These are phyloP conservation scores for Brassicogethes aeneus DNA, from an alignment of 2,888 invertebrate species.

Conservation along the genomic window DNA sequence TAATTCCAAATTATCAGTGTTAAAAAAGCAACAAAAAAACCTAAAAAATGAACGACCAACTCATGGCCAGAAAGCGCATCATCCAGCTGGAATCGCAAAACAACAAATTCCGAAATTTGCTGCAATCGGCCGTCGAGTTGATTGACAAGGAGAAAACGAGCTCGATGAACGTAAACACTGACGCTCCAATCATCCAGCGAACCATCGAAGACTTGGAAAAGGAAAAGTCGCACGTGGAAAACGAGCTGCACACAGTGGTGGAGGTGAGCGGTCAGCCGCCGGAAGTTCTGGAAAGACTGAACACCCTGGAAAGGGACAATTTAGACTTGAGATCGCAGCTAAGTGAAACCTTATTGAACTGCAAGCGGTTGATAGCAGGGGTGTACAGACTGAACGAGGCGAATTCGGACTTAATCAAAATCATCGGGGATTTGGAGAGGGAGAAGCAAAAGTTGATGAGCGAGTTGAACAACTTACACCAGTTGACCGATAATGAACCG, in stretches of 20 bases:
- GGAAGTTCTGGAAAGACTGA: slow-evolving; percentile 8
- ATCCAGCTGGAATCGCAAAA: slow-evolving; percentile 23
- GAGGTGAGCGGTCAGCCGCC: slow-evolving; percentile 3
- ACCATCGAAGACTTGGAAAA: slow-evolving; percentile 15
- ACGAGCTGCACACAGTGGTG: slow-evolving; percentile 12
- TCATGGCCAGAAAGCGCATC: slow-evolving; percentile 17
- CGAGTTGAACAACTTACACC: slow-evolving; percentile 11
- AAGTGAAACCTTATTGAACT: slow-evolving; percentile 14
- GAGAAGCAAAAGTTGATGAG: slow-evolving; percentile 12
- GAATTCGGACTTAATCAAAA: neutral
- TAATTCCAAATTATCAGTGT: slow-evolving; percentile 16
- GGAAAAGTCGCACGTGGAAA: slow-evolving; percentile 18
- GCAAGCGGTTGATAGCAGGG: slow-evolving; percentile 7
- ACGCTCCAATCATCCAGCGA: slow-evolving; percentile 13
- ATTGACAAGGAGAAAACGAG: slow-evolving; percentile 13
- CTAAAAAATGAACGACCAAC: slow-evolving; percentile 11
- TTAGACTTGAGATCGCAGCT: slow-evolving; percentile 15
- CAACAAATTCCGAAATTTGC: slow-evolving; percentile 16
- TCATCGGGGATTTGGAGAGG: slow-evolving; percentile 12
- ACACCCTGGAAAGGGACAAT: slow-evolving; percentile 14
- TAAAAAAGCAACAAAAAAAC: slow-evolving; percentile 22
- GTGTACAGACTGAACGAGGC: neutral
- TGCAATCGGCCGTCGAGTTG: slow-evolving; percentile 18
- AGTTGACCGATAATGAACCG: slow-evolving; percentile 13
- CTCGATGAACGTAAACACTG: slow-evolving; percentile 10